These are phyloP conservation scores for Luehdorfia chinensis DNA, from an alignment of 1,140 invertebrate species.

Conservation along the genomic window DNA sequence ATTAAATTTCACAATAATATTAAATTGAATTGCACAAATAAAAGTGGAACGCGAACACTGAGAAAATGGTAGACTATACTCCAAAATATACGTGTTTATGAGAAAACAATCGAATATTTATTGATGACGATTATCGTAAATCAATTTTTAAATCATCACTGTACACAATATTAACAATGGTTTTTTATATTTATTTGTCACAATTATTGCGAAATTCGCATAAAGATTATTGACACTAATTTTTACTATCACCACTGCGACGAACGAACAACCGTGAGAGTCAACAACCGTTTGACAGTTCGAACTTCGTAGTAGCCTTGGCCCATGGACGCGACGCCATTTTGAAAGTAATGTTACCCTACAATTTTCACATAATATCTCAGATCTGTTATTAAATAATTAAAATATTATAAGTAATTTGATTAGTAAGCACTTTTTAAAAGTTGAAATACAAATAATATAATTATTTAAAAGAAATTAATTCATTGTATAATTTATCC, in stretches of 20 bases:
- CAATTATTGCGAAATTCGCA: slow-evolving; percentile 10
- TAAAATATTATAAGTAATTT: neutral
- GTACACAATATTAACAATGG: neutral
- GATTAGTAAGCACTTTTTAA: too few relatives aligned
- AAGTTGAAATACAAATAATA: too few relatives aligned
- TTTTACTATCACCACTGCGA: slow-evolving; percentile 14
- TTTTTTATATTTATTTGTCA: slow-evolving; percentile 21
- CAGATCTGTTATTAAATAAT: neutral
- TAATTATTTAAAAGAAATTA: neutral
- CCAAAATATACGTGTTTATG: slow-evolving; percentile 3
- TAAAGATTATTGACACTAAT: slow-evolving; percentile 32
- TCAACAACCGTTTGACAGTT: slow-evolving; percentile 69
- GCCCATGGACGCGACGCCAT: slow-evolving; percentile 42
- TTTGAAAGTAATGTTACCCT: slow-evolving; percentile 26
- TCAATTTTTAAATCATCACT: neutral
- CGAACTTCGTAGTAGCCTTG: slow-evolving; percentile 17
- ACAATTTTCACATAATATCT: neutral
- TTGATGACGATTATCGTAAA: neutral
- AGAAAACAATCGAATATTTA: neutral
- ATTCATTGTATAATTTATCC: too few relatives aligned
- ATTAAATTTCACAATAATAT: slow-evolving; percentile 10
- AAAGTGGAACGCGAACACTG: slow-evolving; percentile 4
- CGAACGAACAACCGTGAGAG: slow-evolving; percentile 31
- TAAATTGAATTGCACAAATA: neutral
- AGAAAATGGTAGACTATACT: slow-evolving; percentile 5